These are phyloP conservation scores for Pangasius sanitwongsei DNA, from an alignment of 2,797 vertebrate species.

Conservation along the genomic window DNA sequence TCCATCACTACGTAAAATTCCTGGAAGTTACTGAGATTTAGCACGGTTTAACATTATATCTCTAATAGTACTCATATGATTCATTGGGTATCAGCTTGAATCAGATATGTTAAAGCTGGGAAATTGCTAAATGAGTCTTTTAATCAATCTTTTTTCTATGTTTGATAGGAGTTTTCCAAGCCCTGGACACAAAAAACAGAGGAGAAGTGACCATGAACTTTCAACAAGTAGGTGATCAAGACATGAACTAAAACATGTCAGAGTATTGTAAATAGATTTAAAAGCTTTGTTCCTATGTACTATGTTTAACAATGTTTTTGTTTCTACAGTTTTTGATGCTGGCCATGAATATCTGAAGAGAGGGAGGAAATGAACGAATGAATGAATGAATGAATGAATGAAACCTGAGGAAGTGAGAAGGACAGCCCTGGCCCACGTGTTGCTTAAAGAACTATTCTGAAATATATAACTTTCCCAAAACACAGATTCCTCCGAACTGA, in stretches of 20 bases:
- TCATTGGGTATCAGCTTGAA: background rate
- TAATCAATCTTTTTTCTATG: background rate
- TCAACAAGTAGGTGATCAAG: conserved; percentile 68
- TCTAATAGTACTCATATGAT: background rate
- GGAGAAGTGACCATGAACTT: conserved; percentile 72
- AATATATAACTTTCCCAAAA: background rate
- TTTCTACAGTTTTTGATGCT: conserved; percentile 74
- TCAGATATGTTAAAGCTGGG: background rate
- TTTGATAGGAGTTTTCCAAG: conserved; percentile 72
- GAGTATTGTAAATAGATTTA: background rate
- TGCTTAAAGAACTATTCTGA: background rate
- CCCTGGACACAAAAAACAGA: conserved; percentile 64
- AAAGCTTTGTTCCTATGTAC: background rate
- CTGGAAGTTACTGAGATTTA: background rate
- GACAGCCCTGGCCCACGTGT: background rate
- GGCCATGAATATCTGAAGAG: conserved; percentile 76
- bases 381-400: background rate
- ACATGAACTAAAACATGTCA: background rate
- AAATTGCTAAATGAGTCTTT: background rate
- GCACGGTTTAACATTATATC: background rate
- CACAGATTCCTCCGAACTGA: background rate
- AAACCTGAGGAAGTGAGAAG: background rate
- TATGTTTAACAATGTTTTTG: background rate
- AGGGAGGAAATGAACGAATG: background rate
- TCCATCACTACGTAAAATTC: background rate